phyloP scores from a whole-genome alignment of 2,113 vertebrate species.

The Notarius quadriscutis region DNA sequence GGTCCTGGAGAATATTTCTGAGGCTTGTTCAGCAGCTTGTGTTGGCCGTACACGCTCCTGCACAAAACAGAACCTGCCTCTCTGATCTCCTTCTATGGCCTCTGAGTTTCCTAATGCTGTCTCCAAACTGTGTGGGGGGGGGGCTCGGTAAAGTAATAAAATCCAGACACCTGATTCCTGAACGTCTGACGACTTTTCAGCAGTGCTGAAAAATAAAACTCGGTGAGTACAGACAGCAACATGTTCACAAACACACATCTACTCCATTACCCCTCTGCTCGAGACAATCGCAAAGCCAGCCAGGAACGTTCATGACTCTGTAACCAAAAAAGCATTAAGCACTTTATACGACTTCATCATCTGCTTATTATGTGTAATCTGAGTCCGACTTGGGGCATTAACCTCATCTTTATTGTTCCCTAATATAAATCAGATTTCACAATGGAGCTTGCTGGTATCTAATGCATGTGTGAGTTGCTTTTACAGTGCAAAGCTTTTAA shows the following conservation, averaged over 20 bases:
- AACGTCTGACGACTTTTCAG: constrained; percentile 25
- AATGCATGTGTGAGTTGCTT: not conserved
- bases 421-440: constrained; percentile 19
- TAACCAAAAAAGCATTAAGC: constrained; percentile 23
- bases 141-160: constrained; percentile 36
- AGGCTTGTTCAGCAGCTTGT: constrained; percentile 31
- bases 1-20: constrained; percentile 53
- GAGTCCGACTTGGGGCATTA: constrained; percentile 45
- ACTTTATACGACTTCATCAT: constrained; percentile 32
- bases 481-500: constrained; percentile 17
- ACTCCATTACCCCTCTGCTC: not conserved
- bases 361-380: constrained; percentile 37
- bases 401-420: constrained; percentile 30
- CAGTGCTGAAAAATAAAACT: constrained; percentile 22
- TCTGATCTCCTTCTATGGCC: constrained; percentile 47
- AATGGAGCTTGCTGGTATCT: constrained; percentile 10
- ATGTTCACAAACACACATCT: constrained; percentile 20
- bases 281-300: not conserved
- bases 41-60: constrained; percentile 35
- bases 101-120: constrained; percentile 47
- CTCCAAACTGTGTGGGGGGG: not conserved
- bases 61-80: constrained; percentile 5
- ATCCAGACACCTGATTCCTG: constrained; percentile 42
- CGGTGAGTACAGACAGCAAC: constrained; percentile 8
- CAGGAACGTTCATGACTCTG: constrained; percentile 5